Conservation (phyloP, 2,888 invertebrate species). For the Scaptomyza reducta region DNA sequence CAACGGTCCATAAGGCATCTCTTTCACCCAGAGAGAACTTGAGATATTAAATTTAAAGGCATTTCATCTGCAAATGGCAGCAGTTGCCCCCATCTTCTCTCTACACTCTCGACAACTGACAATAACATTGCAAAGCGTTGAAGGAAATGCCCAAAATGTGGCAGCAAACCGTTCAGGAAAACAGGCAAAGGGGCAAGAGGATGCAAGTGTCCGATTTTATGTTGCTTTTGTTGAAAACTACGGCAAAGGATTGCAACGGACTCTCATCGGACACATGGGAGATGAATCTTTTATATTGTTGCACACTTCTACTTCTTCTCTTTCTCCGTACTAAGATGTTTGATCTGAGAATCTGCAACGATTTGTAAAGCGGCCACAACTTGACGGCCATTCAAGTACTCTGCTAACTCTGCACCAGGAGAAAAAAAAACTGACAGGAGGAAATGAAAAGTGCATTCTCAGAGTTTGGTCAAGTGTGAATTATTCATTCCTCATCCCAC, state of each 20-base stretch:
- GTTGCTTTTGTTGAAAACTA: conserved; percentile 41
- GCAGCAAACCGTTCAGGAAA: conserved; percentile 48
- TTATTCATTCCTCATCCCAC: conserved; percentile 39
- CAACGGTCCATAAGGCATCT: conserved; percentile 29
- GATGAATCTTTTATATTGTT: conserved; percentile 51
- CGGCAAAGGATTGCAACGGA: conserved; percentile 29
- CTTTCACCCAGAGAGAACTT: background rate
- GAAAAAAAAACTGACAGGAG: conserved; percentile 2
- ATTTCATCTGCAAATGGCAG: conserved; percentile 49
- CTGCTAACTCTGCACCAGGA: conserved; percentile 19
- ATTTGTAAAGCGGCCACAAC: conserved; percentile 52
- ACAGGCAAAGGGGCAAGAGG: conserved; percentile 25
- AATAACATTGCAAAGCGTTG: conserved; percentile 29
- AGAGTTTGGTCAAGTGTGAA: conserved; percentile 46
- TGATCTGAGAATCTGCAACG: conserved; percentile 51
- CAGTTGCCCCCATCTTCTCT: background rate
- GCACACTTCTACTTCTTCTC: conserved; percentile 23
- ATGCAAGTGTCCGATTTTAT: conserved; percentile 21
- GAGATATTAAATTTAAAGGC: conserved; percentile 41
- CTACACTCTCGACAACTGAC: conserved; percentile 27
- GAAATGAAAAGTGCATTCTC: conserved; percentile 30
- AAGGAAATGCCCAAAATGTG: conserved; percentile 58
- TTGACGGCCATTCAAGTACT: conserved; percentile 60
- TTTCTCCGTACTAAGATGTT: conserved; percentile 28
- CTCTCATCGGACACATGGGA: conserved; percentile 20